Evolutionary conservation across 2,113 vertebrate genomes (phyloP), one percentile per base, ranked within the genome.

Genomic region (Cyanoderma ruficeps): DNA sequence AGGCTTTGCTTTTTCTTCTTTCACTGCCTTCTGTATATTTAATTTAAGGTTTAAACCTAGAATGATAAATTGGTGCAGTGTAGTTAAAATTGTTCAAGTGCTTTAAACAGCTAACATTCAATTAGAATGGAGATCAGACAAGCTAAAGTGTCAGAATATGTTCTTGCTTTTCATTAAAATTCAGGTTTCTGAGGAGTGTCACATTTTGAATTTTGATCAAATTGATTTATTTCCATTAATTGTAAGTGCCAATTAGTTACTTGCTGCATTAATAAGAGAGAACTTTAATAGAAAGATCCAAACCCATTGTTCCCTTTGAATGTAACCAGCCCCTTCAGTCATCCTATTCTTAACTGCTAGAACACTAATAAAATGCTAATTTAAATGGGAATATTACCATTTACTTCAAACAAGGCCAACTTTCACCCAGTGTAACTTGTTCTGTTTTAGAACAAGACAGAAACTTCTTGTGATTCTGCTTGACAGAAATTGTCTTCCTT

Each of bases 201-300:
- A 88, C 18, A 57, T 71, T 92, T 46, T 92, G 27, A 94, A 77
- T 33, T 24, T 52, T 87, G 31, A 81, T 87, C 37, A 83, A 18
- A 52, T 49, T 65, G 74, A 90, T 75, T 87, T 82, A 82, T 91
- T 96, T 87, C 56, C n/a, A 87, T 49, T 74, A 87, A 25, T 57
- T 82, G 7, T 44, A 83, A 72, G 37, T 33, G 16, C 15, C 56
- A 84, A 71, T 53, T 77, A 81, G 60, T 79, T 90, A 6, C 18
- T 82, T 39, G 11, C 23, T 87, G 30, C 11, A 85, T 75, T 85
- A 91, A 63, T 75, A 42, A 87, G 35, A 84, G 74, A 91, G 10
- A 39, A 70, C 71, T 94, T 87, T 75, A 78, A 70, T 7, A 71
- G 47, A 65, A 91, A 91, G 23, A 70, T 39, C 35, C 86, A 90